phyloP scores from a whole-genome alignment of 2,888 invertebrate species.

The Ichneumoninae sp. region DNA sequence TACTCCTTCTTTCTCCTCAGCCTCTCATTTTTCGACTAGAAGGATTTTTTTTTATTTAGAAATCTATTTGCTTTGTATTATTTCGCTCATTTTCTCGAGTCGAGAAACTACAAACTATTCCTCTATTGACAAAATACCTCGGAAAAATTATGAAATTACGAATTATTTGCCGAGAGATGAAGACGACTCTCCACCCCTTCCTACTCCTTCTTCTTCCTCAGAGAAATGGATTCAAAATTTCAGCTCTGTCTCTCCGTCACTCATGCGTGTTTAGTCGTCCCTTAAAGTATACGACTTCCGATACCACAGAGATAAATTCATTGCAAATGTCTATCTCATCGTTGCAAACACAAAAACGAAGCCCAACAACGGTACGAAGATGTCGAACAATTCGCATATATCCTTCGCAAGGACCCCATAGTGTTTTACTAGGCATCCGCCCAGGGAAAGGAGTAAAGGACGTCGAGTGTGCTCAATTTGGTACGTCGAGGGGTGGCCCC shows the following conservation, averaged over 20 bases:
- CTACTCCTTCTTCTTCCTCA: too few relatives aligned
- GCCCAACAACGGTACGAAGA: constrained; percentile 70
- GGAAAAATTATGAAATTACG: background rate
- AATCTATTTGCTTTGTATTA: background rate
- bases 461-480: constrained; percentile 81
- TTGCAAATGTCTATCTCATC: background rate
- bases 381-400: constrained; percentile 81
- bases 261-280: too few relatives aligned
- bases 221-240: too few relatives aligned
- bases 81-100: background rate
- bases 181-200: too few relatives aligned
- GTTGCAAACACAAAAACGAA: constrained; percentile 1
- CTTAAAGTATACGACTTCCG: background rate
- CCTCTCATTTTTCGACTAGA: constrained; percentile 63
- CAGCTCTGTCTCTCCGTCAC: too few relatives aligned
- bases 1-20: constrained; percentile 46
- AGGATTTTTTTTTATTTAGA: constrained; percentile 40
- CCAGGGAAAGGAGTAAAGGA: constrained; percentile 66
- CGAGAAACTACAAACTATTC: background rate
- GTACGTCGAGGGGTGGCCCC: constrained; percentile 78
- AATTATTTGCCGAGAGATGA: background rate
- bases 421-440: constrained; percentile 41
- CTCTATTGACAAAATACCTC: background rate
- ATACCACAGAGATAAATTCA: background rate
- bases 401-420: constrained; percentile 74